Evolutionary conservation across 2,888 invertebrate genomes (phyloP).

Genomic region (Campaea margaritaria): DNA sequence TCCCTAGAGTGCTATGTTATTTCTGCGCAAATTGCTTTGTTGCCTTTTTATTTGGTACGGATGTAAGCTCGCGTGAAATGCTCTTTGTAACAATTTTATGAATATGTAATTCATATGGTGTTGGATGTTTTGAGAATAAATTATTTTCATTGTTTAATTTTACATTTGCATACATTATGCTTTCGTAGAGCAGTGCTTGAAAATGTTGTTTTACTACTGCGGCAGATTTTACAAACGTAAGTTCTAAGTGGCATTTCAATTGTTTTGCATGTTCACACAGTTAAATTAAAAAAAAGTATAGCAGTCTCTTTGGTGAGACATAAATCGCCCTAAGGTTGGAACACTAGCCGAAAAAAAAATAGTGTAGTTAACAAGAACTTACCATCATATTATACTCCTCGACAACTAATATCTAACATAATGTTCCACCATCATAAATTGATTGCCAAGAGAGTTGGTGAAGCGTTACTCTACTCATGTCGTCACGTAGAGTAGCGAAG

Average conservation of each 20-base stretch:
- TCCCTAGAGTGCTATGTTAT: constrained; percentile 38
- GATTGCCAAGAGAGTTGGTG: constrained; percentile 31
- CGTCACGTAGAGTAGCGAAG: constrained; percentile 34
- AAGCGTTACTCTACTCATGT: constrained; percentile 22
- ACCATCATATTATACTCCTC: neutral
- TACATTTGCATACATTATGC: no score
- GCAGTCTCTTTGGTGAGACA: no score
- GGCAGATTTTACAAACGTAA: no score
- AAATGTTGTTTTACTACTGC: no score
- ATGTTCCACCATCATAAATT: constrained; percentile 34
- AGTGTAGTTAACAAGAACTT: neutral
- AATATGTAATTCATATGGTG: constrained; percentile 24
- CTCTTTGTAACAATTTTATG: constrained; percentile 30
- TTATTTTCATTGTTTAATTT: constrained; percentile 1
- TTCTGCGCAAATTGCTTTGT: constrained; percentile 41
- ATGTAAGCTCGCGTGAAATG: constrained; percentile 27
- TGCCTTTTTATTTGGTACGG: constrained; percentile 31
- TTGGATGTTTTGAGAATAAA: constrained; percentile 23
- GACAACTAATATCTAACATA: neutral
- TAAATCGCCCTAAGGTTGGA: no score
- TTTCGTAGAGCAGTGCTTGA: no score
- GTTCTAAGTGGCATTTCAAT: no score
- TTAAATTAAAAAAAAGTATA: no score
- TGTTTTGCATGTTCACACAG: no score
- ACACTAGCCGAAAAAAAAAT: no score